Percentiles rank a stretch among this genome's conserved stretches.
phyloP scores from a whole-genome alignment of 2,888 invertebrate genomes.

The Heteropelma amictum region DNA sequence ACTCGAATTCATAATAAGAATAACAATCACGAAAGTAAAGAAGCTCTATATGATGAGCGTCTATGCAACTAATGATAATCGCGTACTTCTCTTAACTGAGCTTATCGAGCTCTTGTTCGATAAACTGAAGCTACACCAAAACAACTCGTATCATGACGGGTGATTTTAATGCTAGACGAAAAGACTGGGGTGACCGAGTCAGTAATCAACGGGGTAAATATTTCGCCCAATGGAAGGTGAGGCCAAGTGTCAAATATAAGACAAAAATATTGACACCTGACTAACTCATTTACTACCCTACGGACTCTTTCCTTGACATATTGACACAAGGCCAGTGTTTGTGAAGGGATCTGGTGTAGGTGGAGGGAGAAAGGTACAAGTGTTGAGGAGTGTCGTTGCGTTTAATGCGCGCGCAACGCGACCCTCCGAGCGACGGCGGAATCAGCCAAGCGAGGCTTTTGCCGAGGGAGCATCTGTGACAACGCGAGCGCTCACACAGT shows the following conservation, averaged over 20 bases:
- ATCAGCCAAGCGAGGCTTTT: conserved; percentile 4
- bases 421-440: conserved; percentile 26
- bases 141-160: conserved; percentile 39
- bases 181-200: conserved; percentile 15
- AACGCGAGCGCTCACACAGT: too few species aligned
- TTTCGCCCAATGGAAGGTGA: background rate
- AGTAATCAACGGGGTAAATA: conserved; percentile 12
- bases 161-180: conserved; percentile 5
- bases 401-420: conserved; percentile 20
- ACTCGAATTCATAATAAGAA: conserved; percentile 28
- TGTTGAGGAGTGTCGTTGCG: conserved; percentile 27
- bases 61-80: conserved; percentile 21
- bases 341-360: too few species aligned
- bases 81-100: conserved; percentile 7
- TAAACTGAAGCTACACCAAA: conserved; percentile 2
- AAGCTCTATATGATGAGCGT: conserved; percentile 31
- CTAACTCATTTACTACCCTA: background rate
- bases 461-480: too few species aligned
- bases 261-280: background rate
- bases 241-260: background rate
- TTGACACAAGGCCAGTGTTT: too few species aligned
- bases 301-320: background rate
- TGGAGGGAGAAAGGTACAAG: too few species aligned
- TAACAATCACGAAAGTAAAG: background rate
- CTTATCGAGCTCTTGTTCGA: conserved; percentile 12